Base-by-base conservation (phyloP, 2,113 vertebrate species). In the Pterocles orientalis region DNA sequence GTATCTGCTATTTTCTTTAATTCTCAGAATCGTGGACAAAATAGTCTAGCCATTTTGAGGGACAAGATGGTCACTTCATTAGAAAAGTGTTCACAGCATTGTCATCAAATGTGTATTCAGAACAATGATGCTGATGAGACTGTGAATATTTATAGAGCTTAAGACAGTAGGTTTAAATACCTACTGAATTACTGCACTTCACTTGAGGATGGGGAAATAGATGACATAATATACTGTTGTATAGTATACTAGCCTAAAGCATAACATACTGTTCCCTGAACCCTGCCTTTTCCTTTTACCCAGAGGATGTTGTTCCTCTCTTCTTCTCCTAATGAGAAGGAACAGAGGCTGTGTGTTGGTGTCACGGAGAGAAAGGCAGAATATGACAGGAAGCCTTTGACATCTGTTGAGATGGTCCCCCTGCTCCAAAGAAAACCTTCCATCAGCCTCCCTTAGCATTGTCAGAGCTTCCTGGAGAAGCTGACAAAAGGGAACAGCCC, bases 321-420 rank as follows among this genome's bases (percentile, higher is more conserved):
- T 39, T 57, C 33, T 24, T 24, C 3, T 1, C n/a, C 9, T 15
- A 24, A 28, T 75, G 68, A 51, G 60, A n/a, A 68, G 28, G 43
- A 50, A 29, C 53, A 43, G 53, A 58, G 36, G 17, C 28, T 39
- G 23, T n/a, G 33, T 4, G 1, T 43, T 45, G 70, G 18, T 71
- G 51, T 29, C 12, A 36, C 45, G 65, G 39, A 26, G 54, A 31
- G 39, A 78, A 53, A 33, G 58, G 65, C 39, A 50, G 47, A 68
- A 36, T 11, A 13, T 1, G 8, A 21, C 13, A 10, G 39, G 29
- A 72, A 24, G 28, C 21, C 60, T 73, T 79, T 72, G 47, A 29
- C 3, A 0, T 54, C 24, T 70, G 33, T 31, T 4, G 13, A 51
- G 48, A 18, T 1, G 2, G 20, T 41, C 23, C 13, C 29, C 39